phyloP scores from a whole-genome alignment of 2,888 invertebrate genomes.

The Amorpha juglandis region DNA sequence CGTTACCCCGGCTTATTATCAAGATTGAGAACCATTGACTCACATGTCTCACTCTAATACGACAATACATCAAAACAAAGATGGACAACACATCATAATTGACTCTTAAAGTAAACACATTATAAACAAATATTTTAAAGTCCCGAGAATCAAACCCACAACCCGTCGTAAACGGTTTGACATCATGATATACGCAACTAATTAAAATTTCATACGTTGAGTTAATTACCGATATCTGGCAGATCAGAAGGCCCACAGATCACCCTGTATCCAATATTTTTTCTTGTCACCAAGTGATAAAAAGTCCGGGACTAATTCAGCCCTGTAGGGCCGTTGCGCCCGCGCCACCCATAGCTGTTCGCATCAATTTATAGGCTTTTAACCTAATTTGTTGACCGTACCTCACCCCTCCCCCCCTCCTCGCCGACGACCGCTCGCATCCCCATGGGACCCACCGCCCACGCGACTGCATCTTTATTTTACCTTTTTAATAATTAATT shows the following conservation, averaged over 20 bases:
- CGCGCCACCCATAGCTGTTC: slow-evolving; percentile 78
- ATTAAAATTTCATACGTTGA: slow-evolving; percentile 29
- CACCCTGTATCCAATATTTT: slow-evolving; percentile 68
- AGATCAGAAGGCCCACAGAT: slow-evolving; percentile 32
- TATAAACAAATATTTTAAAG: too few species aligned
- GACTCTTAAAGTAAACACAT: too few species aligned
- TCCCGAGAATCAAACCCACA: neutral
- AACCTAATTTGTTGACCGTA: slow-evolving; percentile 79
- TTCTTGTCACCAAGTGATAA: slow-evolving; percentile 79
- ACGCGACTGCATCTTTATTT: slow-evolving; percentile 55
- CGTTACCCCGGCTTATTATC: too few species aligned
- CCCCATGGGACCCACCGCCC: slow-evolving; percentile 52
- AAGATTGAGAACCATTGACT: too few species aligned
- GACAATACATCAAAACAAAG: too few species aligned
- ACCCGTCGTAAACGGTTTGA: neutral
- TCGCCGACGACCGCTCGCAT: neutral
- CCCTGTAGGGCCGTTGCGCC: slow-evolving; percentile 64
- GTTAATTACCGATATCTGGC: slow-evolving; percentile 16
- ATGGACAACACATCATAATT: too few species aligned
- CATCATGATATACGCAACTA: neutral
- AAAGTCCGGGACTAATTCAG: slow-evolving; percentile 79
- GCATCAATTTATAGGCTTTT: slow-evolving; percentile 83
- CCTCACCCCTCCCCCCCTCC: slow-evolving; percentile 34
- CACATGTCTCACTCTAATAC: too few species aligned
- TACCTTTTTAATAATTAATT: slow-evolving; percentile 64